Percentiles rank a stretch among this genome's conserved stretches.
These are phyloP conservation scores for Mus pahari DNA, from an alignment of 2,113 vertebrate genomes.

Conservation along the genomic window DNA sequence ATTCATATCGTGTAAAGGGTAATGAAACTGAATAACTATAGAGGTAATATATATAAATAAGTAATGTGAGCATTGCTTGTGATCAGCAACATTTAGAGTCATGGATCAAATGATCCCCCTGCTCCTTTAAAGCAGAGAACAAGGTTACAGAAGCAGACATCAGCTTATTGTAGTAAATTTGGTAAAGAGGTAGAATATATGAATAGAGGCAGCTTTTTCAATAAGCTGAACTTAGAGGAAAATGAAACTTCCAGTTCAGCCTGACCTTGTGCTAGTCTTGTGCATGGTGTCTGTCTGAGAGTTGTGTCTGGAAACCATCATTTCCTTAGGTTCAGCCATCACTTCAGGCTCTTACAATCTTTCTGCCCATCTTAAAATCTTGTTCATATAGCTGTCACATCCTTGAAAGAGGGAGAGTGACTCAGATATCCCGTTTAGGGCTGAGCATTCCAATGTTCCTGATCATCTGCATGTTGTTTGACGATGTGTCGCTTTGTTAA, in stretches of 20 bases:
- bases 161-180: neutral
- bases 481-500: neutral
- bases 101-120: neutral
- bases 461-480: neutral
- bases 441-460: neutral
- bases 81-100: slow-evolving; percentile 14
- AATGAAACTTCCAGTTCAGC: neutral
- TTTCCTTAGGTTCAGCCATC: neutral
- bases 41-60: neutral
- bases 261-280: too few species aligned
- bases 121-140: neutral
- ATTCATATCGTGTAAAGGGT: neutral
- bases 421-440: neutral
- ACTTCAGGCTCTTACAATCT: too few species aligned
- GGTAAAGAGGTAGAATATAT: neutral
- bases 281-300: neutral
- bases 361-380: neutral
- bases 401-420: neutral
- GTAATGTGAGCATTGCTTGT: neutral
- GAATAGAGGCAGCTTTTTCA: neutral
- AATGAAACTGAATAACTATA: neutral
- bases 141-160: neutral
- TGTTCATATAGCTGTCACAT: too few species aligned
- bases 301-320: neutral
- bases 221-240: neutral